These are phyloP conservation scores for Forficula auricularia DNA, from an alignment of 1,140 invertebrate genomes.

Conservation along the genomic window DNA sequence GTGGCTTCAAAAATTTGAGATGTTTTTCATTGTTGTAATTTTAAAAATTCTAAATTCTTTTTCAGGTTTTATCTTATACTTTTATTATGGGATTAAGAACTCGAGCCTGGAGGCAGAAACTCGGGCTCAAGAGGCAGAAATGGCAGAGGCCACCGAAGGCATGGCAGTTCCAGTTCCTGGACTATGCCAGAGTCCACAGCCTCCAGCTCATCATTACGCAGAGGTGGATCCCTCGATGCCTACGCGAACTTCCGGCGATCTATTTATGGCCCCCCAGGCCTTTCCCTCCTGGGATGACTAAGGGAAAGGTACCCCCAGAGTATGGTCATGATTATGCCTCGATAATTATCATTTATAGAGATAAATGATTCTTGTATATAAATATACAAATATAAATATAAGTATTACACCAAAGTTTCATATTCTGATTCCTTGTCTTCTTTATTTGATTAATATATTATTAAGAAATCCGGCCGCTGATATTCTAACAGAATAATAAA, in stretches of 20 bases:
- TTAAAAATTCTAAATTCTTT: conserved; percentile 7
- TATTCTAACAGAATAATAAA: too few relatives aligned
- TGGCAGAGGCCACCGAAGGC: conserved; percentile 29
- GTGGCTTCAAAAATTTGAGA: too few relatives aligned
- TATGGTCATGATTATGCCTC: neutral
- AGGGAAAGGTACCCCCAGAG: neutral
- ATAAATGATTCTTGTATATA: too few relatives aligned
- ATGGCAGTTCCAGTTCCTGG: conserved; percentile 17
- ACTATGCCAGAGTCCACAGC: conserved; percentile 16
- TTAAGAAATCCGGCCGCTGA: too few relatives aligned
- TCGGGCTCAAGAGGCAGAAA: conserved; percentile 24
- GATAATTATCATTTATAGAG: too few relatives aligned
- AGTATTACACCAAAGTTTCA: too few relatives aligned
- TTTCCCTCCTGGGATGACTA: conserved; percentile 37
- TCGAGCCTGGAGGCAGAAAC: conserved; percentile 50
- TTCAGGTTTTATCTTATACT: conserved; percentile 69
- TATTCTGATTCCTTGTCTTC: too few relatives aligned
- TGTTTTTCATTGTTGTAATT: too few relatives aligned
- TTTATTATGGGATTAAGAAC: conserved; percentile 80
- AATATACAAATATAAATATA: too few relatives aligned
- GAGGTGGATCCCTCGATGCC: conserved; percentile 22
- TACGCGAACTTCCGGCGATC: conserved; percentile 13
- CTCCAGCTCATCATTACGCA: conserved; percentile 8
- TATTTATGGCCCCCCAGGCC: conserved; percentile 27
- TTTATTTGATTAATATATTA: too few relatives aligned